Evolutionary conservation across 2,888 invertebrate genomes (phyloP).

Genomic region (Entomobrya proxima): DNA sequence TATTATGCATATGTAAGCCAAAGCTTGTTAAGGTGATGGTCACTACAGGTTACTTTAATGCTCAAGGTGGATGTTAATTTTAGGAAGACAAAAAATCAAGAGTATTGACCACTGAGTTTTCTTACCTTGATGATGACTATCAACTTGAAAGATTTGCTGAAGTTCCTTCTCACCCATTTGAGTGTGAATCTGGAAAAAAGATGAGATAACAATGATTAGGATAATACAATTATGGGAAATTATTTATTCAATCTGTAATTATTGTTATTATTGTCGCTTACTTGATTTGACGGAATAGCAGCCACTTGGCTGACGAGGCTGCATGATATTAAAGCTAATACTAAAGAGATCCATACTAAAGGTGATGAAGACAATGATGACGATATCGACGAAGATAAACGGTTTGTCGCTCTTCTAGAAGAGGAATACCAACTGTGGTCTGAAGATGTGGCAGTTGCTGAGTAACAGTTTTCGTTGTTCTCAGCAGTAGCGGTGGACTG

Average conservation of each 20-base stretch:
- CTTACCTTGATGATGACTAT: conserved; percentile 84
- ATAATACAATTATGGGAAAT: too few species aligned
- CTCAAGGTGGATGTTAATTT: neutral
- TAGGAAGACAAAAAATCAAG: neutral
- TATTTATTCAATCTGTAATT: too few species aligned
- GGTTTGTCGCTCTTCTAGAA: conserved; percentile 31
- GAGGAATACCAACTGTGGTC: conserved; percentile 41
- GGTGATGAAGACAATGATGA: conserved; percentile 68
- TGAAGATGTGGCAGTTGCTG: conserved; percentile 31
- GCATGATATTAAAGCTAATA: conserved; percentile 70
- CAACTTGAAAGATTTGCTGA: conserved; percentile 89
- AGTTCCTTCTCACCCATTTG: conserved; percentile 91
- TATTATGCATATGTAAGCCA: too few species aligned
- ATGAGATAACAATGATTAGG: conserved; percentile 51
- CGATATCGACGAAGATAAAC: conserved; percentile 31
- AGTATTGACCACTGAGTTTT: neutral
- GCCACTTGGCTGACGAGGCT: conserved; percentile 71
- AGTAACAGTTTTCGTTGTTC: neutral
- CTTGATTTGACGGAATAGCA: conserved; percentile 74
- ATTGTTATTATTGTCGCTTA: conserved; percentile 52
- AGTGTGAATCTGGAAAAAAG: conserved; percentile 87
- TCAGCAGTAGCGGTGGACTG: neutral
- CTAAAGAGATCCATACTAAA: conserved; percentile 75
- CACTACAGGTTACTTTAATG: neutral
- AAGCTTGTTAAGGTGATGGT: too few species aligned